Evolutionary conservation across 1,140 invertebrate species (phyloP), one percentile per base, ranked within the genome.

Genomic region (Riptortus pedestris): DNA sequence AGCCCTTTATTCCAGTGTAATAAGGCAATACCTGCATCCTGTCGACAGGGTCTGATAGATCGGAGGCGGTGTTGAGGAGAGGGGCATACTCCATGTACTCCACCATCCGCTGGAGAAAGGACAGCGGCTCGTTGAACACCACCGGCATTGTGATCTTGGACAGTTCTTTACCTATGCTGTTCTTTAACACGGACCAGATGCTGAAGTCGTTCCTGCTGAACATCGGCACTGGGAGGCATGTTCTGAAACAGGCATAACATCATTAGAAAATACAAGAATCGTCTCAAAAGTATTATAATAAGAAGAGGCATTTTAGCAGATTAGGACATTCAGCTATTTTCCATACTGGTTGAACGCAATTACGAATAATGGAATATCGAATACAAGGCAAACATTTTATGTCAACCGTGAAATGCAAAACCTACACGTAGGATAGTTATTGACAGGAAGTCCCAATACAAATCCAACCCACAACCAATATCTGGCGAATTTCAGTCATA

Each of bases 71-170:
- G 48, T 86, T 81, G 5, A 98, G 77, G n/a, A 97, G 77, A 70
- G 89, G 80, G 2, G 86, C 83, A 72, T 98, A 98, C 75, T 97
- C 93, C 83, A 97, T 85, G 72, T 95, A 93, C 77, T 98, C 95
- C 16, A 91, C 83, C 72, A 98, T 85, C 66, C 95, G 80, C 79
- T 98, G 93, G 7, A 98, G 81, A 75, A 98, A 97, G 69, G 89
- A 93, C 33, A 98, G 77, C 0, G 95, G 95, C 77, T 98, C 95
- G 76, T 98, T 98, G 76, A 97, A 94, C 57, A 92, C 85, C 43
- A 98, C 91, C 28, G 95, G 95, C 93, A 98, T 96, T 9, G 93
- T 93, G 71, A 97, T 95, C 78, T 96, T 96, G 70, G 91, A 94
- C 58, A 98, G 78, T 74, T 97, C 94, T 80, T 96, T 96, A 69